phyloP scores from a whole-genome alignment of 2,113 vertebrate genomes.

The Burhinus bistriatus region DNA sequence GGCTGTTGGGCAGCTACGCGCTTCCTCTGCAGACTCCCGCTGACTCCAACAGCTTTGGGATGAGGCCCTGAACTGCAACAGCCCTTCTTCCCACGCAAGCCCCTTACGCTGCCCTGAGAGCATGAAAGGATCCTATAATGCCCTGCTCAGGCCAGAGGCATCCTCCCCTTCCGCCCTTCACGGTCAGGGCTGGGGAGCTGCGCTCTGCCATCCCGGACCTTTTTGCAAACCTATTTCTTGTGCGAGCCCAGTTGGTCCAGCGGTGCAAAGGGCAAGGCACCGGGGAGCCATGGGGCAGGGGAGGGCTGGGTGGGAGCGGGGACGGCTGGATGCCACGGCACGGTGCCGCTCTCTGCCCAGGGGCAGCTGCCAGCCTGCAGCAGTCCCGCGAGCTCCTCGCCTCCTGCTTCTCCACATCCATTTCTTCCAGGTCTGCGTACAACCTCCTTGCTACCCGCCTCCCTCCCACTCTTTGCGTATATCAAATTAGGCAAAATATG shows the following conservation, averaged over 20 bases:
- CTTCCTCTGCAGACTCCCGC: background rate
- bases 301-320: accelerated
- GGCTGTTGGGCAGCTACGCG: background rate
- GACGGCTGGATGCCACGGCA: accelerated
- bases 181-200: accelerated
- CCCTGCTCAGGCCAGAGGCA: background rate
- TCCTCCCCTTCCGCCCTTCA: background rate
- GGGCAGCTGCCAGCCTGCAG: background rate
- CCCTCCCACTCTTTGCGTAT: background rate
- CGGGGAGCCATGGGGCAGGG: accelerated
- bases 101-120: background rate
- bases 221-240: background rate
- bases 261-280: background rate
- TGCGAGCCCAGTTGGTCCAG: accelerated
- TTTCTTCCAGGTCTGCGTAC: background rate
- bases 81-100: background rate
- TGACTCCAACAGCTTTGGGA: background rate
- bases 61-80: background rate
- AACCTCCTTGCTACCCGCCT: background rate
- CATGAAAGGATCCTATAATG: background rate
- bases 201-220: accelerated
- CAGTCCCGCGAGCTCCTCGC: background rate
- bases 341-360: accelerated
- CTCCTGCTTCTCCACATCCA: background rate
- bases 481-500: background rate